Base-by-base conservation (phyloP, 2,113 vertebrate species). In the Ceyx cyanopectus region DNA sequence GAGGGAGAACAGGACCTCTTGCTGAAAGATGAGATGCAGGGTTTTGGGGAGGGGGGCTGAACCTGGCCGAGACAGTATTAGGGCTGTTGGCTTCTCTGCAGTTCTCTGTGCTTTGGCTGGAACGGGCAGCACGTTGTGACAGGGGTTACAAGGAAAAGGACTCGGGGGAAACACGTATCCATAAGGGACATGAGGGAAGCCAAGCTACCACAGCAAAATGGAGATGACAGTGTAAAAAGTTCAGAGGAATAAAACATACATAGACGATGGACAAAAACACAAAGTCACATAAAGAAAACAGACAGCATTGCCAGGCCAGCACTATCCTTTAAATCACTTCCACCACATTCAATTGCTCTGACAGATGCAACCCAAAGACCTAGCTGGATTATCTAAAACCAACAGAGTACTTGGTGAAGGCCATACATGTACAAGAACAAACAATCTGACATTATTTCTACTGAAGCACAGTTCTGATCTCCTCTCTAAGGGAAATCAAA, bases 381-480 rank as follows among this genome's bases (percentile, higher is more conserved):
- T 20, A 17, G 51, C 60, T 76, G 70, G 78, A 91, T 92, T 91
- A 87, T 89, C 86, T 87, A 90, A 93, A 92, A 81, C 70, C 84
- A 93, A 43, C 69, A 90, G 78, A 82, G 58, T 43, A 63, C 54
- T 74, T 87, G 66, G 73, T 85, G 79, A 94, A 85, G 67, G 60
- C 84, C 75, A 51, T 65, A 51, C 6, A 5, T 0, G 0, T 60
- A 85, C 54, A 67, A 82, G 60, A 94, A 77, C 67, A 89, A 94
- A 94, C 57, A 76, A 90, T 58, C 70, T 85, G 67, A 85, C 67
- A 22, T 80, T 74, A 80, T 63, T 95, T 89, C 70, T 60, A 14
- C 51, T 32, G 84, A 93, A 91, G 75, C 43, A 41, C 63, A 63
- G 48, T 51, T 89, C 74, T 82, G 82, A 74, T 89, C 81, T 93